phyloP scores from a whole-genome alignment of 1,140 invertebrate species.

The Drosophila fuyamai region DNA sequence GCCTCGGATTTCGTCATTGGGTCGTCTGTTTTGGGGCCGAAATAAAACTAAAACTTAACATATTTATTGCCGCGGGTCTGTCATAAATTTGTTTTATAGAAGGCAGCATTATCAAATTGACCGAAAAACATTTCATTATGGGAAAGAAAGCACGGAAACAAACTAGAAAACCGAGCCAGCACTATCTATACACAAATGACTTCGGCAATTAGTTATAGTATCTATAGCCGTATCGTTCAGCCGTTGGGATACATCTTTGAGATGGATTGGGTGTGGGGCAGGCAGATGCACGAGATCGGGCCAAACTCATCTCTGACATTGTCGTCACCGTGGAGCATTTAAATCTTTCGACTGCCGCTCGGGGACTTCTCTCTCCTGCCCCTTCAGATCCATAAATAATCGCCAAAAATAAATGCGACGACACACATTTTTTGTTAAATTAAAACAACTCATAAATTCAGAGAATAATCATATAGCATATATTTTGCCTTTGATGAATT shows the following conservation, averaged over 20 bases:
- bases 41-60: slow-evolving; percentile 56
- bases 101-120: slow-evolving; percentile 76
- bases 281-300: slow-evolving; percentile 27
- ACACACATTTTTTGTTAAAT: slow-evolving; percentile 66
- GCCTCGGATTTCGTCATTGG: slow-evolving; percentile 65
- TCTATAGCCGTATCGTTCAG: slow-evolving; percentile 12
- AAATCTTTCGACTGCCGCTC: slow-evolving; percentile 28
- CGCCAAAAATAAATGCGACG: slow-evolving; percentile 65
- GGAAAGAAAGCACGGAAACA: slow-evolving; percentile 54
- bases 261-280: slow-evolving; percentile 27
- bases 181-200: slow-evolving; percentile 20
- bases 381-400: slow-evolving; percentile 61
- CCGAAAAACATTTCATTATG: slow-evolving; percentile 82
- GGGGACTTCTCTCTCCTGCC: slow-evolving; percentile 5
- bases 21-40: slow-evolving; percentile 42
- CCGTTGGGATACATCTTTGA: slow-evolving; percentile 19
- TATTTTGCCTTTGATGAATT: slow-evolving; percentile 46
- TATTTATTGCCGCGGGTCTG: slow-evolving; percentile 68
- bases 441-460: slow-evolving; percentile 72
- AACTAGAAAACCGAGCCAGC: slow-evolving; percentile 22
- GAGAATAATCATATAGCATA: slow-evolving; percentile 28
- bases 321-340: slow-evolving; percentile 32
- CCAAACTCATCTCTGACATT: slow-evolving; percentile 31
- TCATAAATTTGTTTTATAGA: slow-evolving; percentile 81
- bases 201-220: slow-evolving; percentile 62